Base-by-base conservation (phyloP, 2,797 vertebrate species). In the Thaleichthys pacificus region DNA sequence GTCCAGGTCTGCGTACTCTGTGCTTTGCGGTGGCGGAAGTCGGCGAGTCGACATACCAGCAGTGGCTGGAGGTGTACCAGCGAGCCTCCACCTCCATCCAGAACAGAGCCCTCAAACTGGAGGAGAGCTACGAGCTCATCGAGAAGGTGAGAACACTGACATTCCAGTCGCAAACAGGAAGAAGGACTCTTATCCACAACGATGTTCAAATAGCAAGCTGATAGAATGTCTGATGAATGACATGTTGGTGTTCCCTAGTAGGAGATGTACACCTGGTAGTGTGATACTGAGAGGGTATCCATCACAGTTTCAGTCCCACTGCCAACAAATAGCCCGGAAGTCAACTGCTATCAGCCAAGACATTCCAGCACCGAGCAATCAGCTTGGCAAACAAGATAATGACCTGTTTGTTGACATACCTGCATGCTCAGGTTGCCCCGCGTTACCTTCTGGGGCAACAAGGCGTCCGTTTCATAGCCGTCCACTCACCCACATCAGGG, bases 101-200 rank as follows among this genome's bases (percentile, higher is more conserved):
- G 85, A 97, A 99, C 93, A 90, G 97, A 89, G 89, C 93, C 2
- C 94, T 98, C 35, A 99, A 99, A 76, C 91, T 98, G 73, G 98
- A 98, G 81, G 97, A 99, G 87, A 97, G 95, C 88, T 99, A 98
- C 11, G 97, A 99, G 71, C 90, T 99, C n/a, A 98, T 99, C 61
- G 97, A 99, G 86, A 98, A 96, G 94, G 97, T 98, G 85, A 24
- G 91, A 47, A 80, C 58, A 11, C 32, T 14, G 6, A 6, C 1
- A 19, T 15, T 1, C 5, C 19, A 17, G 19, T 17, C 4, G 9
- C 51, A n/a, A n/a, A 56, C 51, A 56, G 51, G 51, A 56, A 56
- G 51, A 56, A 56, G 6, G 17, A n/a, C 19, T 56, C n/a, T 47
- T 47, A 14, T 47, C 11, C 42, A 12, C n/a, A 56, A 14, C 6